These are phyloP conservation scores for Pogonognathellus flavescens DNA, from an alignment of 1,140 invertebrate species.

Conservation along the genomic window DNA sequence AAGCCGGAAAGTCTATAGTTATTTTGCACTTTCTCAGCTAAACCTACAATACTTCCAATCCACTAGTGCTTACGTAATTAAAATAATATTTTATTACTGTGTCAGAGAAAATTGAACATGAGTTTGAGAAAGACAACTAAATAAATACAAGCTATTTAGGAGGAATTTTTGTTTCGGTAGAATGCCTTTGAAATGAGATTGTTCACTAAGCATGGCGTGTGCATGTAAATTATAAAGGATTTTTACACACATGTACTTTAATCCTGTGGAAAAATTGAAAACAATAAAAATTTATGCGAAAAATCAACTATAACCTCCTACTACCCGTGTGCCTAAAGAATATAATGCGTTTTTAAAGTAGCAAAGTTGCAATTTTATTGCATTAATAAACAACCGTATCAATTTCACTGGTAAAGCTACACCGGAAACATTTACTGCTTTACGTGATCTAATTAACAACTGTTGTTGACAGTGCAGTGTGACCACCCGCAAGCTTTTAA, in stretches of 20 bases:
- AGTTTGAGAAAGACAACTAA: too few species aligned
- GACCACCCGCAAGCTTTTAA: slow-evolving; percentile 20
- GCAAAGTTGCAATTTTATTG: neutral
- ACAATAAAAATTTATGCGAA: slow-evolving; percentile 1
- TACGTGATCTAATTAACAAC: slow-evolving; percentile 39
- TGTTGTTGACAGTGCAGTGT: neutral
- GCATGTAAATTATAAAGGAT: too few species aligned
- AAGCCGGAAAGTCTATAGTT: too few species aligned
- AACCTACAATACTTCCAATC: too few species aligned
- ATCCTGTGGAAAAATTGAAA: neutral
- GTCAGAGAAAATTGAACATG: too few species aligned
- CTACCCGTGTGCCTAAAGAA: neutral
- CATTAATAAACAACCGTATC: neutral
- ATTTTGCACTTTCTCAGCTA: too few species aligned
- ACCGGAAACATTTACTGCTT: slow-evolving; percentile 42
- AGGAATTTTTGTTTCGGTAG: too few species aligned
- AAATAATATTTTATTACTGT: too few species aligned
- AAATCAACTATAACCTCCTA: neutral
- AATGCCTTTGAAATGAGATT: too few species aligned
- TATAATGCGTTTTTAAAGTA: neutral
- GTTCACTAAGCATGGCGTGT: too few species aligned
- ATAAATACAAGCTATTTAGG: too few species aligned
- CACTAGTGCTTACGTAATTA: too few species aligned
- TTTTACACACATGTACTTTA: neutral
- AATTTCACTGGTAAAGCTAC: slow-evolving; percentile 21